Evolutionary conservation across 1,140 invertebrate genomes (phyloP), one percentile per base, ranked within the genome.

Genomic region (Drosophila subobscura): DNA sequence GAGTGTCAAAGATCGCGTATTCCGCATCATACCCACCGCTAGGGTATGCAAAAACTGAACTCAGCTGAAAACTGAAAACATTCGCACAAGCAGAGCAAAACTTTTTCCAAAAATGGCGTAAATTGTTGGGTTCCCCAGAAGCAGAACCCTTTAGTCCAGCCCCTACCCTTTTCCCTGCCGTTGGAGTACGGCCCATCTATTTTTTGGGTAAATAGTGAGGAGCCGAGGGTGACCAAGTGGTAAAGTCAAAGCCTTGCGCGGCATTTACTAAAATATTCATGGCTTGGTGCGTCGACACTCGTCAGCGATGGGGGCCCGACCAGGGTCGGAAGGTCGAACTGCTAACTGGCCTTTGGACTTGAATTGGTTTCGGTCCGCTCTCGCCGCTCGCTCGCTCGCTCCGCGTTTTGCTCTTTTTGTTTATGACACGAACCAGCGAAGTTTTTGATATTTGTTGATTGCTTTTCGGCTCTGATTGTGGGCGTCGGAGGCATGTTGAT

Each of bases 391-490:
- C 27, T 56, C 51, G 49, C 54, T 58, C 54, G 25, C 27, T 70
- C 45, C 51, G 54, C 57, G 54, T 47, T 60, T 59, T 66, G 68
- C 52, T 55, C 54, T 79, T 84, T 77, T 83, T 83, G 79, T 79
- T 78, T 84, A 75, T 74, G 72, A 61, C 72, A 72, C 75, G 72
- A 79, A 84, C 84, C 56, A 84, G 72, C 63, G 68, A 77, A 84
- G 80, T 84, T 84, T 83, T 85, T 84, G 80, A 84, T 84, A 84
- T 84, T 84, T 84, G 80, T 77, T 84, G 80, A 84, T 84, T 84
- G 80, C 80, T 71, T 83, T 79, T 60, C 52, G 70, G 44, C 77
- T 64, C 41, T 80, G 78, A 80, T 81, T 77, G 73, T 65, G 66
- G 66, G 29, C 44, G 44, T 29, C 14, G 56, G 54, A 23, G 45